These are phyloP conservation scores for Thinocorus orbignyianus DNA, from an alignment of 2,113 vertebrate genomes.

Conservation along the genomic window DNA sequence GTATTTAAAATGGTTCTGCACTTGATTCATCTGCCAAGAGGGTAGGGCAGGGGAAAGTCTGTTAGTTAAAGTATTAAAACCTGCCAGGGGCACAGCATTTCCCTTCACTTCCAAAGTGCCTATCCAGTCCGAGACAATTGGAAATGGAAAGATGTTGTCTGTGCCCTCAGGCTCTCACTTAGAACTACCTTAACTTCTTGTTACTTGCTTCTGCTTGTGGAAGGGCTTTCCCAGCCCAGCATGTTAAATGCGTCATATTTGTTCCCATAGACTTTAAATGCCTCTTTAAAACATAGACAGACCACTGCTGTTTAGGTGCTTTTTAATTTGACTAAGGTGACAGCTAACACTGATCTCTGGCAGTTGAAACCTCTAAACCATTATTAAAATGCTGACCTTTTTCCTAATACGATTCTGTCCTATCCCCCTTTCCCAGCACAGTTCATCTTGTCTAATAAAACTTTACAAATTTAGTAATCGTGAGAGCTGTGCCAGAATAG, in stretches of 20 bases:
- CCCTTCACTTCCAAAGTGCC: background rate
- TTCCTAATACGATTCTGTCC: background rate
- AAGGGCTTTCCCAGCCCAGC: background rate
- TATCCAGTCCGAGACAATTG: background rate
- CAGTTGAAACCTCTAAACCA: background rate
- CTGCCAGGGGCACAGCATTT: background rate
- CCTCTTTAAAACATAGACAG: background rate
- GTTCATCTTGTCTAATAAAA: background rate
- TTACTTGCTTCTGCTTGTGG: background rate
- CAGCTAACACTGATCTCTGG: background rate
- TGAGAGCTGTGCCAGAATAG: background rate
- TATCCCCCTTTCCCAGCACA: background rate
- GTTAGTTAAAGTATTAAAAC: slow-evolving; percentile 3
- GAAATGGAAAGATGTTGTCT: slow-evolving; percentile 20
- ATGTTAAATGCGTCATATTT: background rate
- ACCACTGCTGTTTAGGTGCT: background rate
- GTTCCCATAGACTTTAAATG: background rate
- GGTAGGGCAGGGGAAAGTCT: background rate
- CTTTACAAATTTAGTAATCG: background rate
- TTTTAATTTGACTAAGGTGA: background rate
- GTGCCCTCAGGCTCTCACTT: background rate
- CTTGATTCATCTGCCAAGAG: background rate
- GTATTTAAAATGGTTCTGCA: background rate
- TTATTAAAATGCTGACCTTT: background rate
- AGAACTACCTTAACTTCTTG: background rate